Base-by-base conservation (phyloP, 2,888 invertebrate species). In the Nemapogon koenigi region DNA sequence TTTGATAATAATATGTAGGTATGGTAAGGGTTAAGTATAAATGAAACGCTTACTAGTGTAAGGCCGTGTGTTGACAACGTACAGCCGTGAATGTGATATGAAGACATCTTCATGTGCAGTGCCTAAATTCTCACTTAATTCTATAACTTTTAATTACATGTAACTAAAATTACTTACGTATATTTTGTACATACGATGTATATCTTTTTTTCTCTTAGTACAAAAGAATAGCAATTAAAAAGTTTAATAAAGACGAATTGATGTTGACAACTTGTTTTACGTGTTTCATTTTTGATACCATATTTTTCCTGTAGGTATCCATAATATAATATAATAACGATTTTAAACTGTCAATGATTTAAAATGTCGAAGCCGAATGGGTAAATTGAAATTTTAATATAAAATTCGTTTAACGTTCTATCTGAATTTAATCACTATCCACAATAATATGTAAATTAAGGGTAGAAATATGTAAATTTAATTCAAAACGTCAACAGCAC, bases 11-110 rank as follows among this genome's bases (percentile, higher is more conserved):
- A n/a, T n/a, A n/a, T n/a, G n/a, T n/a, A n/a, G n/a, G n/a, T n/a
- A n/a, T n/a, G n/a, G n/a, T n/a, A n/a, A n/a, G n/a, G n/a, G n/a
- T 11, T 22, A 38, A 22, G 31, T 66, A 65, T 70, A 60, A 62
- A 67, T 69, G 65, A 73, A 59, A 78, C 76, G 76, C 76, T 78
- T 78, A 78, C 60, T 78, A 76, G 76, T 56, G 54, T 72, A 67
- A 65, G 58, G 59, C 57, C 62, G 62, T 64, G 61, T 53, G 55
- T 58, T 59, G 56, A 60, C 62, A 57, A 59, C 19, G 37, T 37
- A 16, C 7, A 57, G 61, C 59, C 64, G 64, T 62, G 63, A 66
- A 69, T 78, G 76, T 76, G 76, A 78, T 78, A 76, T 64, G 66
- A 65, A 56, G 61, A 62, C 53, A 53, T 59, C 16, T 33, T 67